Base-by-base conservation (phyloP, 1,140 invertebrate genomes). In the Sycophila sp. region DNA sequence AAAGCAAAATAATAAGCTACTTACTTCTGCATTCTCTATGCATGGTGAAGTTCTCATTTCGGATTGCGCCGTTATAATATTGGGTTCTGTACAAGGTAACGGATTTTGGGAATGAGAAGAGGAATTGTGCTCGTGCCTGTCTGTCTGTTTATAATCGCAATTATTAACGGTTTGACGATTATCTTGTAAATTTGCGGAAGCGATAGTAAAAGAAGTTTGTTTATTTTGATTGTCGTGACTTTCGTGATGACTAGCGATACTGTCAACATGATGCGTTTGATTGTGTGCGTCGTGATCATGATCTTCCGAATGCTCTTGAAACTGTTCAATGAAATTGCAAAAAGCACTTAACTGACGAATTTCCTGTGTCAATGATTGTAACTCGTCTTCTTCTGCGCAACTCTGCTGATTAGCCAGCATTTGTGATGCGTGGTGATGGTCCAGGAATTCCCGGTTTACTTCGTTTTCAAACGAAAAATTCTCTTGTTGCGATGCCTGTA, bases 1-100 rank as follows among this genome's bases (percentile, higher is more conserved):
- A 56, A 63, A 66, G 42, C 34, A 30, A 49, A 51, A 63, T 24
- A 24, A 64, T 19, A 74, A 77, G 74, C 79, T 83, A 83, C 82
- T 83, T 82, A 82, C 81, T 74, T 82, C 72, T 79, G 75, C 70
- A 73, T 51, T 73, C 66, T 78, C 69, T 76, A 71, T 56, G 69
- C 67, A 69, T 75, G 60, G 53, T 62, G 73, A 72, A 73, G 66
- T 65, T 58, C 74, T 80, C 75, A 65, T 72, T 74, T 75, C 78
- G 68, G 77, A 75, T 80, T 81, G 80, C 75, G 74, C 77, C 76
- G 76, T 75, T 80, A 82, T 72, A 72, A 69, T 81, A 69, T 79
- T 75, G 76, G 78, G 72, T 73, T 82, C 75, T 77, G 73, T 80
- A 80, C 71, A 77, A 73, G 80, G 51, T 49, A 40, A 55, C 19